Evolutionary conservation across 2,113 vertebrate genomes (phyloP).

Genomic region (Festucalex cinctus): DNA sequence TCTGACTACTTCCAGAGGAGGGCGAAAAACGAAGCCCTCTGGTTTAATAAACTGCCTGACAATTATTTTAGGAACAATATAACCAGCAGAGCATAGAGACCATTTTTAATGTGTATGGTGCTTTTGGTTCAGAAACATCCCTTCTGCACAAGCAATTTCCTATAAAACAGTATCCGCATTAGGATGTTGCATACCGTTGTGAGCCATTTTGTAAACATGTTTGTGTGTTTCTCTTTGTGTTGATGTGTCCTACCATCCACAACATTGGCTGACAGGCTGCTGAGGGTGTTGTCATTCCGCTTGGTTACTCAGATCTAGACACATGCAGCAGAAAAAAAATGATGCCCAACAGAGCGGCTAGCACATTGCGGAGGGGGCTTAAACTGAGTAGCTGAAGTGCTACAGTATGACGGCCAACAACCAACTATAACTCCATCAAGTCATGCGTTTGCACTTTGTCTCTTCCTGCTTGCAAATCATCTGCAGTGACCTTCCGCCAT

Average conservation of each 20-base stretch:
- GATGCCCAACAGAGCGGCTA: conserved; percentile 60
- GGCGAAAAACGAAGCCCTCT: not conserved
- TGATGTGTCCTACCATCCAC: conserved; percentile 31
- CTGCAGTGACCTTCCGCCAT: conserved; percentile 7
- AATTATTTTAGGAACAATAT: not conserved
- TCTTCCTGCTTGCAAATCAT: conserved; percentile 37
- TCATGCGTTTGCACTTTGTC: conserved; percentile 33
- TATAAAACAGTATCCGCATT: not conserved
- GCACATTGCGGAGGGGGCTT: conserved; percentile 33
- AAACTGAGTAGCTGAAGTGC: conserved; percentile 50
- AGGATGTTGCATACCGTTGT: not conserved
- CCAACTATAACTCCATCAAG: conserved; percentile 10
- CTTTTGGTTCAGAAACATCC: not conserved
- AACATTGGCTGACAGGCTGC: conserved; percentile 51
- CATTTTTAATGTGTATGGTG: not conserved
- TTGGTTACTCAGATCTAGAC: conserved; percentile 53
- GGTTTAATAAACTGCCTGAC: not conserved
- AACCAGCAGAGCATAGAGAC: not conserved
- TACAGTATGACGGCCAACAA: conserved; percentile 33
- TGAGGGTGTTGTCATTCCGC: conserved; percentile 62
- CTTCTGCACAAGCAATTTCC: not conserved
- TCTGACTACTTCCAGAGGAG: not conserved
- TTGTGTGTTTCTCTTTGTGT: conserved; percentile 13
- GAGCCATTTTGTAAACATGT: not conserved
- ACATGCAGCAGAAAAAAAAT: conserved; percentile 47